Conservation (phyloP, 2,888 invertebrate genomes). For the Rotaria magnacalcarata region DNA sequence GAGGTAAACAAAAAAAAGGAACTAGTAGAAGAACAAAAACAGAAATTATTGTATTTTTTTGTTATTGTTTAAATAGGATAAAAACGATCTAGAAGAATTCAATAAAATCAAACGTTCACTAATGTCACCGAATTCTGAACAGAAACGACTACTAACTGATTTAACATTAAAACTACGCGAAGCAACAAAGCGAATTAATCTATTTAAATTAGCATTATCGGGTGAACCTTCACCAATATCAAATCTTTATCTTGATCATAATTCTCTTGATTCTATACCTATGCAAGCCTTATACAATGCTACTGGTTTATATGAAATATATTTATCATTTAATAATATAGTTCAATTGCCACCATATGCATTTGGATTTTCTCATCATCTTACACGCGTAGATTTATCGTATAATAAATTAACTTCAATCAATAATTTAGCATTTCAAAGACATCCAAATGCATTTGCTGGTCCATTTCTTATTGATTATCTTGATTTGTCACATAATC, state of each 20-base stretch:
- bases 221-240: background rate
- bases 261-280: conserved; percentile 13
- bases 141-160: background rate
- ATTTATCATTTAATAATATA: conserved; percentile 35
- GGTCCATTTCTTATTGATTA: conserved; percentile 38
- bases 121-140: background rate
- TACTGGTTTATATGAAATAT: background rate
- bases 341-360: background rate
- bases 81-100: background rate
- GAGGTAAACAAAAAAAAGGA: background rate
- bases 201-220: background rate
- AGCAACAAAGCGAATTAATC: background rate
- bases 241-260: conserved; percentile 30
- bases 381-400: background rate
- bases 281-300: background rate
- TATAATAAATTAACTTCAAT: background rate
- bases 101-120: background rate
- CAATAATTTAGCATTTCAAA: background rate
- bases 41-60: background rate
- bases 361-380: conserved; percentile 27
- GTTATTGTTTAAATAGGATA: background rate
- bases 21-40: background rate
- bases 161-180: background rate
- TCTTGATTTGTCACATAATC: conserved; percentile 32
- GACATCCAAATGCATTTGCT: conserved; percentile 34